These are phyloP conservation scores for Gnathonemus echidnorhynchus DNA, from an alignment of 2,113 vertebrate genomes.

Conservation along the genomic window DNA sequence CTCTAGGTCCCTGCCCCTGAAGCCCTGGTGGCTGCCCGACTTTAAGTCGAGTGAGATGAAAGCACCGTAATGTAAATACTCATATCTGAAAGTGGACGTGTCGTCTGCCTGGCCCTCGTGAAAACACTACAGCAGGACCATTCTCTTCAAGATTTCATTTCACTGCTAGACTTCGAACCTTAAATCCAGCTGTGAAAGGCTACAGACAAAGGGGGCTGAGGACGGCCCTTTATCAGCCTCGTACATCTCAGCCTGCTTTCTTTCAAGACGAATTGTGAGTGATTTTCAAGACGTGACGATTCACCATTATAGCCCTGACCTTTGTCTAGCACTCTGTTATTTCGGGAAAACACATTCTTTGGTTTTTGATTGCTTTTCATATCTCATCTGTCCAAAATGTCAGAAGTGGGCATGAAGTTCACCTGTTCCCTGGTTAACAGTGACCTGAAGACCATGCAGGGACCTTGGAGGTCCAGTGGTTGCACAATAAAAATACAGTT, in stretches of 20 bases:
- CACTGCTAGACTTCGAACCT: background rate
- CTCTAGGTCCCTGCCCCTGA: background rate
- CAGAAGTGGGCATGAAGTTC: slow-evolving; percentile 29
- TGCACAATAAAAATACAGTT: background rate
- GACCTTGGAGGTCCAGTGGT: background rate
- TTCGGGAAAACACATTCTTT: slow-evolving; percentile 26
- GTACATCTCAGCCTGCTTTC: slow-evolving; percentile 16
- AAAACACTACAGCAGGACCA: background rate
- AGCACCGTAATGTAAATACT: background rate
- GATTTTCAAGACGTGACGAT: slow-evolving; percentile 24
- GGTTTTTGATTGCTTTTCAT: slow-evolving; percentile 29
- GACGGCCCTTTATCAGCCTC: background rate
- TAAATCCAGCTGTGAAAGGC: background rate
- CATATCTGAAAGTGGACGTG: background rate
- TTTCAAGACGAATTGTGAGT: background rate
- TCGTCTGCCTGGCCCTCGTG: background rate
- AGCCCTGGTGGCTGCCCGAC: background rate
- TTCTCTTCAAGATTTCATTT: background rate
- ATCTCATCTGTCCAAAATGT: slow-evolving; percentile 25
- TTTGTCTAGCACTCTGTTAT: slow-evolving; percentile 26
- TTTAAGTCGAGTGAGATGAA: background rate
- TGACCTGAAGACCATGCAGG: background rate
- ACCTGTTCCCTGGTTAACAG: slow-evolving; percentile 24
- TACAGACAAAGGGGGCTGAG: slow-evolving; percentile 20
- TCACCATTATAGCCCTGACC: slow-evolving; percentile 26